Evolutionary conservation across 2,797 vertebrate species (phyloP), one percentile per base, ranked within the genome.

Genomic region (Liasis olivaceus): DNA sequence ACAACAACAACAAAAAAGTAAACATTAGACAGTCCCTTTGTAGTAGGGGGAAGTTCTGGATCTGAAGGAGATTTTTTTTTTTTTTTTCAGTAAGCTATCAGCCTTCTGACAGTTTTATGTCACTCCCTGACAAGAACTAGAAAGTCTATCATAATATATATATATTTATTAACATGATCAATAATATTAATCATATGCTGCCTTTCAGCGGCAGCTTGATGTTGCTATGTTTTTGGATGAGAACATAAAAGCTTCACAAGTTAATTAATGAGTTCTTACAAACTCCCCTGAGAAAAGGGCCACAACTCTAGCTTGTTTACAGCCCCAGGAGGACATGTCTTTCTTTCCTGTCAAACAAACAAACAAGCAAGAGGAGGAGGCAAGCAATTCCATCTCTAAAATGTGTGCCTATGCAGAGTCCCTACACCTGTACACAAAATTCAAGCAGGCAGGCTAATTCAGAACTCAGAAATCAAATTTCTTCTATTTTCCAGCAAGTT

Each of bases 191-290:
- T 56, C 90, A 81, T 36, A 36, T 59, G 95, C 93, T 96, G 93
- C 91, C 93, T 92, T 95, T 95, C 90, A 93, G 31, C 51, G 17
- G 51, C n/a, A 28, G 60, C n/a, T 89, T 87, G 56, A 59, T 17
- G 54, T 36, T 87, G 17, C 60, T 88, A 0, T 24, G 31, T 88
- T 60, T 63, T 88, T 88, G 64, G 89, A 89, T 93, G 81, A n/a
- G 24, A 85, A 87, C 54, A 72, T 86, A 47, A 91, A 89, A 89
- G 92, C 85, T 93, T 94, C 91, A 84, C 85, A 59, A 94, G 90
- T 95, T 87, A 94, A 94, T 91, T 94, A 94, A 95, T 81, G 89
- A 95, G 92, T n/a, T 72, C 94, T 95, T 91, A 93, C 92, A 96
- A 94, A 89, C 72, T 22, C 81, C 77, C 77, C 91, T 31, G 81